Evolutionary conservation across 1,140 invertebrate species (phyloP), one percentile per base, ranked within the genome.

Genomic region (Calliphora vicina): DNA sequence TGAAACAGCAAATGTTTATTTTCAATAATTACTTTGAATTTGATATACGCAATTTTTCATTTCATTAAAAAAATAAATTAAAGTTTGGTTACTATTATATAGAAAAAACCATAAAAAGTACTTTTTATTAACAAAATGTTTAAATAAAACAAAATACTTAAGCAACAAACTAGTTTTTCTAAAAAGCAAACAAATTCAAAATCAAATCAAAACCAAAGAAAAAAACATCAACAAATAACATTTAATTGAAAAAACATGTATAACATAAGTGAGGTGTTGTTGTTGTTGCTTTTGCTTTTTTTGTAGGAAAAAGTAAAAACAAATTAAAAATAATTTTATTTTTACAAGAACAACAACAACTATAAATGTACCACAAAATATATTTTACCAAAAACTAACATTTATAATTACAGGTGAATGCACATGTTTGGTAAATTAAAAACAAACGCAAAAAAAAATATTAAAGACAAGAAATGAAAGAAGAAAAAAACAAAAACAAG

Each of bases 111-210:
- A 35, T 8, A 35, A 35, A 5, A 13, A 13, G 10, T n/a, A 15
- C 13, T 57, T 12, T 50, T 50, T 50, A 15, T 50, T 17, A 57
- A 57, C 4, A 5, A 57, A 15, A 57, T 5, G 12, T 17, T 17
- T 13, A 57, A 57, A 57, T 13, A 45, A 88, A 84, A 85, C 88
- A 80, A 89, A 89, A 89, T 87, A 89, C 87, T 87, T 89, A 89
- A 85, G 88, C 84, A 86, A 86, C 85, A 81, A 89, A 88, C 88
- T 86, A 84, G 76, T 26, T 35, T 78, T 78, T 17, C 8, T 23
- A 23, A 67, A 67, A 9, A 67, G 1, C 1, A 23, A 20, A 20
- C 4, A 10, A n/a, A 10, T 2, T 1, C 57, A 6, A 61, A 10
- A 23, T 4, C 20, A 17, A 67, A 67, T 6, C n/a, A n/a, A 67